Evolutionary conservation across 2,113 vertebrate species (phyloP).

Genomic region (Ranitomeya imitator): DNA sequence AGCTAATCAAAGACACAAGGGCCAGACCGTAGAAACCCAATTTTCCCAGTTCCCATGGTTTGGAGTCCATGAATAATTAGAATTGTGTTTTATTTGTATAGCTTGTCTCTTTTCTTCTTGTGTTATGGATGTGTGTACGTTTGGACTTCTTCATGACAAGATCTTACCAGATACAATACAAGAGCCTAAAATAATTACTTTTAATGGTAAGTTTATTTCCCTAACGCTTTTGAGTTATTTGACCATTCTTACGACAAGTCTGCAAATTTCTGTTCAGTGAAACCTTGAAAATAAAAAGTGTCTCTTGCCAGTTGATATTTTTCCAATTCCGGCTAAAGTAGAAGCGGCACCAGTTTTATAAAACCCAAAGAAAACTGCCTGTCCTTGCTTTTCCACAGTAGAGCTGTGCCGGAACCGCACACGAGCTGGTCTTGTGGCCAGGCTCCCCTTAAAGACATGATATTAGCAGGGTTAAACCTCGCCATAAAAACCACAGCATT

Average conservation of each 20-base stretch:
- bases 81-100: too few species aligned
- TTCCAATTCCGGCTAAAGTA: background rate
- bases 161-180: background rate
- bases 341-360: conserved; percentile 11
- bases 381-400: conserved; percentile 34
- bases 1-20: too few species aligned
- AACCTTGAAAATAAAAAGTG: conserved; percentile 14
- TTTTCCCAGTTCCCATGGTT: too few species aligned
- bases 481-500: conserved; percentile 55
- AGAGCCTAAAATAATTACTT: background rate
- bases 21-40: too few species aligned
- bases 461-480: conserved; percentile 52
- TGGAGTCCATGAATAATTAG: too few species aligned
- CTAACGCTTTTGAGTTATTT: background rate
- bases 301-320: background rate
- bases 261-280: background rate
- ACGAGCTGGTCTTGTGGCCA: conserved; percentile 45
- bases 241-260: background rate
- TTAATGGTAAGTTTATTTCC: background rate
- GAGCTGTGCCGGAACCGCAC: conserved; percentile 44
- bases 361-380: conserved; percentile 33
- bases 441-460: conserved; percentile 54
- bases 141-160: too few species aligned
- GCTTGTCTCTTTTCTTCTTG: too few species aligned
- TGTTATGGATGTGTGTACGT: too few species aligned